Conservation (phyloP, 53 echinoderm and acorn worm species). For the Hippasteria phrygiana region DNA sequence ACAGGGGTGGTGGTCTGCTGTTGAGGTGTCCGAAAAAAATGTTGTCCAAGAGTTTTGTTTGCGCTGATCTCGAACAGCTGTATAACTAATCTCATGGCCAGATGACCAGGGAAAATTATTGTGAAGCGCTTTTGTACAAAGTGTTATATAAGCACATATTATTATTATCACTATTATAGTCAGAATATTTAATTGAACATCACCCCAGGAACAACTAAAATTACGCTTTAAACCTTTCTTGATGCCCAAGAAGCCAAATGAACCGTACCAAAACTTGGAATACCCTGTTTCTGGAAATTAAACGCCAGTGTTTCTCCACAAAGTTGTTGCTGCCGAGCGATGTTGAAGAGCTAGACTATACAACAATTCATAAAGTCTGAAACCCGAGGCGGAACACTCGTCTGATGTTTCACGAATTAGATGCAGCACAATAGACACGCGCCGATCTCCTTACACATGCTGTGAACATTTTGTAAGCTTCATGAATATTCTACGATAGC, state of each 20-base stretch:
- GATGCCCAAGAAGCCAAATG: background rate
- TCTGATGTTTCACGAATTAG: constrained; percentile 60
- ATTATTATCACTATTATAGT: no score
- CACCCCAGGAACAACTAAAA: no score
- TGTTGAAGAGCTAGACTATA: constrained; percentile 3
- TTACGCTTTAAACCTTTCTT: no score
- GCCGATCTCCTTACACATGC: constrained; percentile 45
- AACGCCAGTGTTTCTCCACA: background rate
- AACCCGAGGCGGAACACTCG: constrained; percentile 12
- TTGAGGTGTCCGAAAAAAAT: no score
- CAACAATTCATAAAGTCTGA: background rate
- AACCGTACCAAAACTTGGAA: background rate
- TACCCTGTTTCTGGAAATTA: background rate
- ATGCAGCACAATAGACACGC: constrained; percentile 37
- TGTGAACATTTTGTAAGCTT: background rate
- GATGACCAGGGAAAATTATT: no score
- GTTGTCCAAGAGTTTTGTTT: no score
- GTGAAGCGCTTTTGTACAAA: no score
- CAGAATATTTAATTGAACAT: no score
- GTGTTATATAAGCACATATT: no score
- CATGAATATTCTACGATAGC: constrained; percentile 22
- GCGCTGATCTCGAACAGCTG: no score
- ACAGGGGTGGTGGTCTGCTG: no score
- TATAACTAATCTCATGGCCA: no score
- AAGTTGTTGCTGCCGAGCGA: background rate